Base-by-base conservation (phyloP, 2,113 vertebrate genomes). In the Oreotrochilus melanogaster region DNA sequence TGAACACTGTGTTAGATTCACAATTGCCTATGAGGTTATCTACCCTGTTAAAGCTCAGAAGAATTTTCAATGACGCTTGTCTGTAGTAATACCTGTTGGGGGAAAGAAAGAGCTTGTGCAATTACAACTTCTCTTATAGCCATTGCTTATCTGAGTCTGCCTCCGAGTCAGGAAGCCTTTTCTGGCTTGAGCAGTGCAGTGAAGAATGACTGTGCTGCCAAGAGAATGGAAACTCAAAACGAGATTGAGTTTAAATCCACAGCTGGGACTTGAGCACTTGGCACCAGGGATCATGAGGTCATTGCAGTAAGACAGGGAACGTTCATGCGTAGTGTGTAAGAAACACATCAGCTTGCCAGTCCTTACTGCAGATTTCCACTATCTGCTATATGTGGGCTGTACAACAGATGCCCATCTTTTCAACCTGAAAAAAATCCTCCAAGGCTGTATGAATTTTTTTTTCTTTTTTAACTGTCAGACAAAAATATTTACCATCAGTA, bases 171-270 rank as follows among this genome's bases (percentile, higher is more conserved):
- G 50, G 84, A 90, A 95, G 56, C 33, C 88, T 92, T 96, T 96
- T 93, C 85, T 78, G 93, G 95, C 14, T 83, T 89, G 96, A 96
- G 88, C 96, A 95, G 78, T 85, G 83, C 91, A 86, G 86, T 97
- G 95, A 98, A 96, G 97, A 97, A 98, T 97, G 96, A 96, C 93
- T 95, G 74, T 0, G 67, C 78, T 88, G 86, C 94, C 18, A 97
- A 84, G 79, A 91, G 94, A 98, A 95, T 96, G 92, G 95, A 97
- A 98, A 96, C 94, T 94, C 91, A 92, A 95, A 97, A 98, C 56
- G 43, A 98, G 95, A 97, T 96, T 95, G 97, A 92, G 86, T 97
- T 97, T 97, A 97, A 97, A 98, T 97, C 95, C 97, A 96, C 95
- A 97, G 94, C 95, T 96, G 92, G 91, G 93, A 95, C 92, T 94